Base-by-base conservation (phyloP, 2,797 vertebrate genomes). In the Leptatherina wallacei region DNA sequence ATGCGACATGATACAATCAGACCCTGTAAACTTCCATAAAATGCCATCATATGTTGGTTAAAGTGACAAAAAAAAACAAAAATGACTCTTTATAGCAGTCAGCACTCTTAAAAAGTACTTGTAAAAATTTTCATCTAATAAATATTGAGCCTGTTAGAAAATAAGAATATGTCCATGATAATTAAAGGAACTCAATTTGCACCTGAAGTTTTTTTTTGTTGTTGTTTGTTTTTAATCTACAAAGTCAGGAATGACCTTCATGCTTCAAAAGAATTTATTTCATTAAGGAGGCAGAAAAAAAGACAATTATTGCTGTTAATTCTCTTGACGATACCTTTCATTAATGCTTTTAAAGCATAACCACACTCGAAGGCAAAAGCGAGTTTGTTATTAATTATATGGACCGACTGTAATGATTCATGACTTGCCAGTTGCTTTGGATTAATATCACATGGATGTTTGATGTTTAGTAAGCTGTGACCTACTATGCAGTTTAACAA, bases 401-500 rank as follows among this genome's bases (percentile, higher is more conserved):
- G 6, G 9, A 27, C 68, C 73, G 30, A 40, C 35, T 74, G 60
- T 62, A 61, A 33, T 83, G 70, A 85, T 87, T 87, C 61, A 87
- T 85, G 61, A 27, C 61, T 81, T 55, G 63, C 83, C 84, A 77
- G 71, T 83, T 79, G 62, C 66, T 79, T 85, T 86, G 74, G 74
- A 91, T 85, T 65, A 82, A 81, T 63, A 84, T 68, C 78, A 75
- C 57, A 81, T 69, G 33, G 62, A 73, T 85, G 82, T 88, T 91
- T 88, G 76, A 86, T 86, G 77, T 85, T 86, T 81, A 75, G 75
- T 72, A 72, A 83, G 72, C 52, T 62, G 6, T 81, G 78, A 87
- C 83, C 80, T 62, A 65, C 77, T 73, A 35, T 2, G 4, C 57
- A 42, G 61, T 74, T 87, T 64, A 82, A 86, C 80, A 80, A 69